These are phyloP conservation scores for Neelides folsomi DNA, from an alignment of 2,888 invertebrate genomes.

Conservation along the genomic window DNA sequence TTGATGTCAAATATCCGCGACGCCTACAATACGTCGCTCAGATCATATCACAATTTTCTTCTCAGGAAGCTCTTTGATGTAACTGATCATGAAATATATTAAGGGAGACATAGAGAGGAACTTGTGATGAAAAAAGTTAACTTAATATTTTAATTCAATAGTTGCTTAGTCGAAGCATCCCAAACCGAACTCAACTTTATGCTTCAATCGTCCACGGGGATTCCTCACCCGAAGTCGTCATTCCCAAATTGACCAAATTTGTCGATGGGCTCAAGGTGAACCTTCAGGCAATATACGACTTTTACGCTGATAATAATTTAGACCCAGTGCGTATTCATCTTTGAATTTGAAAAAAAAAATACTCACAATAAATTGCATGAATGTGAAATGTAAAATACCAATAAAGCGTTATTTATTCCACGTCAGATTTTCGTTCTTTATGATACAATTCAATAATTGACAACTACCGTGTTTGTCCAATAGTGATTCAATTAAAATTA, in stretches of 20 bases:
- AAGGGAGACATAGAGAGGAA: too few relatives aligned
- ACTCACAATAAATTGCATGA: too few relatives aligned
- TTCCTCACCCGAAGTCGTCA: background rate
- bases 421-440: too few relatives aligned
- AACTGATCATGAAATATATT: too few relatives aligned
- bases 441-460: too few relatives aligned
- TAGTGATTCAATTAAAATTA: too few relatives aligned
- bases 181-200: constrained; percentile 2
- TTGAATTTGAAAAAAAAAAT: too few relatives aligned
- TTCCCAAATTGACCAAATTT: constrained; percentile 1
- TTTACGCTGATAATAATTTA: constrained; percentile 5
- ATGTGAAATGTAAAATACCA: too few relatives aligned
- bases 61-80: constrained; percentile 57
- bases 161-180: constrained; percentile 5
- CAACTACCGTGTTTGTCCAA: too few relatives aligned
- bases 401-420: too few relatives aligned
- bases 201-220: constrained; percentile 1
- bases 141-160: background rate
- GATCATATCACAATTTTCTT: constrained; percentile 62
- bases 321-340: background rate
- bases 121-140: background rate
- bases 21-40: constrained; percentile 57
- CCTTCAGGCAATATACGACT: constrained; percentile 5
- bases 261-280: background rate
- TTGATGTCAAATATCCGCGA: constrained; percentile 49